phyloP scores from a whole-genome alignment of 2,113 vertebrate species.

The Amphiprion percula region DNA sequence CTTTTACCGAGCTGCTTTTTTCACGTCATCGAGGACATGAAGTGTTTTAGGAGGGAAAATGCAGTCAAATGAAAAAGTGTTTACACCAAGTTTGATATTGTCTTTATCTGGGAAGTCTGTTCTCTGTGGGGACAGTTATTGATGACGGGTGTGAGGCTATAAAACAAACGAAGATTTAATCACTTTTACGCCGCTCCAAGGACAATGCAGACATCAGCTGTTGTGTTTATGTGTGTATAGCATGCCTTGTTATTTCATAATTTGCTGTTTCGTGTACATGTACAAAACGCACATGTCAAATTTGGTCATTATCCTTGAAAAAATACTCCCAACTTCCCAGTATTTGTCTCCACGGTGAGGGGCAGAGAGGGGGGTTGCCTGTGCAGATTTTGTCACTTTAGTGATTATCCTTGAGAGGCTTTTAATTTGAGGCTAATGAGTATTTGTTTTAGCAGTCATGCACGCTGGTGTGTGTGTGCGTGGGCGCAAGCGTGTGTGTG shows the following conservation, averaged over 20 bases:
- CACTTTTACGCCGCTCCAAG: constrained; percentile 47
- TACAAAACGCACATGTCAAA: not conserved
- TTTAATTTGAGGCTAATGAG: constrained; percentile 77
- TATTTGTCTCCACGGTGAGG: constrained; percentile 1
- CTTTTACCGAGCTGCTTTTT: constrained; percentile 33
- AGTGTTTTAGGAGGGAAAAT: not conserved
- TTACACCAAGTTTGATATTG: constrained; percentile 29
- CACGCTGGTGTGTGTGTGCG: constrained; percentile 23
- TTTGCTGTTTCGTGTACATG: not conserved
- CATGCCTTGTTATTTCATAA: not conserved
- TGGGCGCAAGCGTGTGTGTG: constrained; percentile 39
- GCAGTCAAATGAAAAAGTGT: not conserved
- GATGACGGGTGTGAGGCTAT: constrained; percentile 26
- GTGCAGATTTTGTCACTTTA: constrained; percentile 52
- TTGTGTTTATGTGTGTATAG: not conserved
- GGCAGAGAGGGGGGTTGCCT: not conserved
- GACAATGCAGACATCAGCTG: constrained; percentile 41
- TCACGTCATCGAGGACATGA: constrained; percentile 8
- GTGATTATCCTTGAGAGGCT: constrained; percentile 72
- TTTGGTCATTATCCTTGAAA: constrained; percentile 54
- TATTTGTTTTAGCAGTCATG: constrained; percentile 72
- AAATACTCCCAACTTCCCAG: constrained; percentile 10
- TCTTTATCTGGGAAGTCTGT: constrained; percentile 15
- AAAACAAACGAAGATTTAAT: constrained; percentile 57
- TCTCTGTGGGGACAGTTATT: constrained; percentile 40